A percentile compares a stretch with the other conserved stretches of the same genome.
Conservation (phyloP, 2,888 invertebrate species). For the Spodoptera picta region DNA sequence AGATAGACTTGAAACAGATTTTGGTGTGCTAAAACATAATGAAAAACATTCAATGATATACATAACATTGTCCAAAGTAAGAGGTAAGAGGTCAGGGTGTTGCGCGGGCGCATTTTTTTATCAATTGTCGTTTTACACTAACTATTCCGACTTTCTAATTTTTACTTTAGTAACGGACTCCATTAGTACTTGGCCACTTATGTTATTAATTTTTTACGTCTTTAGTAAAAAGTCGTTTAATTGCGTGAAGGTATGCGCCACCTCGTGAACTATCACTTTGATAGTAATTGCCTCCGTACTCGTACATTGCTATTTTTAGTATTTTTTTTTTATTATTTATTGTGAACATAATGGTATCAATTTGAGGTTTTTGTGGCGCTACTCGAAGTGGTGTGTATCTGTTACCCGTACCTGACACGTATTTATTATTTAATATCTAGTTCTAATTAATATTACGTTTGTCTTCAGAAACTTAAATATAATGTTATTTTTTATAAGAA, state of each 20-base stretch:
- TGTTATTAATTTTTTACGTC: conserved; percentile 62
- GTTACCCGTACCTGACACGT: too few relatives aligned
- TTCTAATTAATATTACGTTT: too few relatives aligned
- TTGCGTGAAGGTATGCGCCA: conserved; percentile 55
- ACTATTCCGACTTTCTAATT: conserved; percentile 76
- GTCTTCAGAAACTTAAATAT: too few relatives aligned
- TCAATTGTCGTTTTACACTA: conserved; percentile 74
- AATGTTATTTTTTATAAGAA: too few relatives aligned
- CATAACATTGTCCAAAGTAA: conserved; percentile 55
- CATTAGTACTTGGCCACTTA: conserved; percentile 67
- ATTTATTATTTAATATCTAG: too few relatives aligned
- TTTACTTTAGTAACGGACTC: conserved; percentile 73
- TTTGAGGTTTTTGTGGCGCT: conserved; percentile 12
- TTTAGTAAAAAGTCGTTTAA: conserved; percentile 55
- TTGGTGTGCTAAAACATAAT: too few relatives aligned
- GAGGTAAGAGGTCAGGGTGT: conserved; percentile 78
- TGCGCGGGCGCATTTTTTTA: conserved; percentile 66
- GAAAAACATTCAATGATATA: conserved; percentile 6
- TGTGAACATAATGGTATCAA: conserved; percentile 20
- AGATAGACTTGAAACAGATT: too few relatives aligned
- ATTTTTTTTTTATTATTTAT: conserved; percentile 10
- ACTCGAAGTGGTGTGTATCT: not conserved
- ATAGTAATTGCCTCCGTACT: conserved; percentile 28
- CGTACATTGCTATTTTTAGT: conserved; percentile 18
- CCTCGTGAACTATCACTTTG: conserved; percentile 44